phyloP scores from a whole-genome alignment of 2,888 invertebrate species.

The Tipula confusa region DNA sequence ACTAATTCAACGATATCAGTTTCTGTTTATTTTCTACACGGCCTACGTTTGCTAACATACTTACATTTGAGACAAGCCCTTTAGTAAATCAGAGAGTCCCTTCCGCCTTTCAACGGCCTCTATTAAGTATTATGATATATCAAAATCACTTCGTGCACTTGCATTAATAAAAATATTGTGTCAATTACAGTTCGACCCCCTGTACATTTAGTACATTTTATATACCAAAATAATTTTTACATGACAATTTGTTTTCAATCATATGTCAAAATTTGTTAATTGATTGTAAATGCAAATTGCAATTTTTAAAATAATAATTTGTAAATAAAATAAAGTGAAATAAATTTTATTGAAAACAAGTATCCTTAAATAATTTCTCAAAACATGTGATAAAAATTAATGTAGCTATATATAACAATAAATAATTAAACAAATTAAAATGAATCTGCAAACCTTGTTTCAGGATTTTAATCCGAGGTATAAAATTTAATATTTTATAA shows the following conservation, averaged over 20 bases:
- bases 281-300: not conserved
- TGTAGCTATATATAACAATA: not conserved
- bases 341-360: not conserved
- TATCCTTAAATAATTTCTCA: not conserved
- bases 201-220: too few species aligned
- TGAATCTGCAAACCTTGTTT: slow-evolving; percentile 85
- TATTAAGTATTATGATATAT: too few species aligned
- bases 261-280: not conserved
- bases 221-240: not conserved
- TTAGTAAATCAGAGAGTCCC: too few species aligned
- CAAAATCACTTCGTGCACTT: too few species aligned
- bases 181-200: too few species aligned
- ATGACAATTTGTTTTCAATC: not conserved
- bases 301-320: not conserved
- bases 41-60: too few species aligned
- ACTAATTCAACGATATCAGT: too few species aligned
- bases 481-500: slow-evolving; percentile 36
- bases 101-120: too few species aligned
- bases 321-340: not conserved
- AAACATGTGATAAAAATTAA: slow-evolving; percentile 22
- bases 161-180: too few species aligned
- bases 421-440: slow-evolving; percentile 44
- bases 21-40: too few species aligned
- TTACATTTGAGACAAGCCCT: too few species aligned
- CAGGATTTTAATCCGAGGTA: slow-evolving; percentile 92